A percentile compares a stretch with the other conserved stretches of the same genome.
Conservation (phyloP, 2,113 vertebrate species). For the Myrmophylax atrothorax region DNA sequence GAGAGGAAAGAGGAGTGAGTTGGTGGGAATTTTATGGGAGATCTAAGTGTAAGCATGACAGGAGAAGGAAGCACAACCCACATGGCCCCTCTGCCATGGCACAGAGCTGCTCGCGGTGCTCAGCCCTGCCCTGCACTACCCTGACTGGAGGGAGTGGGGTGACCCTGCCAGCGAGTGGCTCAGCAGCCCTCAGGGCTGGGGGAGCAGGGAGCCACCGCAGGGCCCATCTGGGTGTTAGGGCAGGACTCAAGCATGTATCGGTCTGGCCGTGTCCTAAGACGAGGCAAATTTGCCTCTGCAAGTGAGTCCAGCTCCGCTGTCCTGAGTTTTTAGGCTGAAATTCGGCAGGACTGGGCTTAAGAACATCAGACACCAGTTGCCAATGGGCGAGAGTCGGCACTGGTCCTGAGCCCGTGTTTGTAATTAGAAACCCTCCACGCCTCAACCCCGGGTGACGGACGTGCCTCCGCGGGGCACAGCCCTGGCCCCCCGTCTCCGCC, state of each 20-base stretch:
- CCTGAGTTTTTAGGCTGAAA: neutral
- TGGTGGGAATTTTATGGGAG: neutral
- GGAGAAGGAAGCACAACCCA: neutral
- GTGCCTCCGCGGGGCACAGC: neutral
- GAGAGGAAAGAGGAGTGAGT: neutral
- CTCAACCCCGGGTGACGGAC: neutral
- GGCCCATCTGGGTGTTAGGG: neutral
- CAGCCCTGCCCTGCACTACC: neutral
- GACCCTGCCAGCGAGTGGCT: neutral
- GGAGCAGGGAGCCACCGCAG: neutral
- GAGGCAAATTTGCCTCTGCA: neutral
- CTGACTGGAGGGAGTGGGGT: neutral
- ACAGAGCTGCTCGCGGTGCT: neutral
- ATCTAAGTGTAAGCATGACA: fast-evolving
- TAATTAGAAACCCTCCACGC: no score
- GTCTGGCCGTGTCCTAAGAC: neutral
- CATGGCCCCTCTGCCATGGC: fast-evolving
- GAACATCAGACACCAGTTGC: neutral
- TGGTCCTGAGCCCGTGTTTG: neutral
- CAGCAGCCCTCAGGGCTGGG: neutral
- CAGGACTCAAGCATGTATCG: fast-evolving
- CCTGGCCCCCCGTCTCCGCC: neutral
- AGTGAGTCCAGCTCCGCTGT: fast-evolving
- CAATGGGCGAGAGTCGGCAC: fast-evolving
- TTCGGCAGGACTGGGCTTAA: neutral